Evolutionary conservation across 2,888 invertebrate genomes (phyloP).

Genomic region (Cybosia mesomella): DNA sequence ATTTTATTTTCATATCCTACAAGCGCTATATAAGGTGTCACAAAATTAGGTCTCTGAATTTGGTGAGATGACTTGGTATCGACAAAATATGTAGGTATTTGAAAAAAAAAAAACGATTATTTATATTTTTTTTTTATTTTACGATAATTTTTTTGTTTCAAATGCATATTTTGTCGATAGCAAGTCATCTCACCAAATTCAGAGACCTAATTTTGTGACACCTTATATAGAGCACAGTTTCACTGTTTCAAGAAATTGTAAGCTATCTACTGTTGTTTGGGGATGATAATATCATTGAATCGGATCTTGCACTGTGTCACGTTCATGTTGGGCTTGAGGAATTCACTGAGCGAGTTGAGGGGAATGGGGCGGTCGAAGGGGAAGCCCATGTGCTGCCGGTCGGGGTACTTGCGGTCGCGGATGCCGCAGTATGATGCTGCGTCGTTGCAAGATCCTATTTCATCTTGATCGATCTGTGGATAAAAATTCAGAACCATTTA

Average conservation of each 20-base stretch:
- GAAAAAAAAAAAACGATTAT: no score
- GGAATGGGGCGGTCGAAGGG: slow-evolving; percentile 76
- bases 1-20: no score
- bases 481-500: neutral
- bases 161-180: no score
- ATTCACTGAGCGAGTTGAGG: slow-evolving; percentile 84
- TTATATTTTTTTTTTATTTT: no score
- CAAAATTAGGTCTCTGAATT: no score
- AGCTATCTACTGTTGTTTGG: neutral
- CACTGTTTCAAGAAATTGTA: neutral
- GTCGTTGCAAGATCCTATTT: slow-evolving; percentile 70
- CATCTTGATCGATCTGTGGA: slow-evolving; percentile 10
- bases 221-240: no score
- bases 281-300: neutral
- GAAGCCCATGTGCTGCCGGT: slow-evolving; percentile 88
- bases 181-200: no score
- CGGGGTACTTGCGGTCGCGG: slow-evolving; percentile 86
- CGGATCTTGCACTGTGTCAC: neutral
- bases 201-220: no score
- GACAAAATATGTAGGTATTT: no score
- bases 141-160: no score
- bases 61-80: no score
- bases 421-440: slow-evolving; percentile 88
- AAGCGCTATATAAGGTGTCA: neutral
- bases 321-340: slow-evolving; percentile 15